Conservation (phyloP, 2,797 vertebrate species). For the Diplodus sargus region DNA sequence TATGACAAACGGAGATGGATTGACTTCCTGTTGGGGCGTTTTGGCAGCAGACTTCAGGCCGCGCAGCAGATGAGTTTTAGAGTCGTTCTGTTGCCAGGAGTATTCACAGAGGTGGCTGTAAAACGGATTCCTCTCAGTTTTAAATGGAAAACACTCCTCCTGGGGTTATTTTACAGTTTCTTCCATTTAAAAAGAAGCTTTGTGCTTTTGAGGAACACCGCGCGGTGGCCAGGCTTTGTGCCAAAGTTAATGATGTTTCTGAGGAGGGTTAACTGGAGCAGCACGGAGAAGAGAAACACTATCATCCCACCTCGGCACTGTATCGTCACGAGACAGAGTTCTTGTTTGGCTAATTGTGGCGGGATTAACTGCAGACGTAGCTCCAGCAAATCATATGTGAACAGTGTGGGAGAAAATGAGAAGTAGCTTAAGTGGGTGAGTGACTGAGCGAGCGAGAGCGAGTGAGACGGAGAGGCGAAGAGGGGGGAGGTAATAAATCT, state of each 20-base stretch:
- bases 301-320: slow-evolving; percentile 32
- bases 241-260: slow-evolving; percentile 40
- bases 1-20: background rate
- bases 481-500: slow-evolving; percentile 74
- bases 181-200: slow-evolving; percentile 14
- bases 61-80: no score
- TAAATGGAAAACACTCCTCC: slow-evolving; percentile 13
- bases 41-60: slow-evolving; percentile 19
- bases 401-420: slow-evolving; percentile 67
- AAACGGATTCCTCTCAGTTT: slow-evolving; percentile 14
- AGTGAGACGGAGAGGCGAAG: slow-evolving; percentile 22
- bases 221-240: slow-evolving; percentile 2
- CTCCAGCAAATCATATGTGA: slow-evolving; percentile 60
- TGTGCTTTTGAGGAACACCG: slow-evolving; percentile 38
- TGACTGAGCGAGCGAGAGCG: slow-evolving; percentile 60
- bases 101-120: slow-evolving; percentile 20
- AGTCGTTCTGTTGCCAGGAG: slow-evolving; percentile 16
- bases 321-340: slow-evolving; percentile 29
- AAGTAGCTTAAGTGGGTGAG: slow-evolving; percentile 72
- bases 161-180: background rate
- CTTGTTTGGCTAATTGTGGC: slow-evolving; percentile 67
- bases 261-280: slow-evolving; percentile 18
- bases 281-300: slow-evolving; percentile 26
- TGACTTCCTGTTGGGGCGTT: background rate
- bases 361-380: slow-evolving; percentile 59